A percentile compares a stretch with the other conserved stretches of the same genome.
These are phyloP conservation scores for Cuculus canorus DNA, from an alignment of 2,797 vertebrate genomes.

Conservation along the genomic window DNA sequence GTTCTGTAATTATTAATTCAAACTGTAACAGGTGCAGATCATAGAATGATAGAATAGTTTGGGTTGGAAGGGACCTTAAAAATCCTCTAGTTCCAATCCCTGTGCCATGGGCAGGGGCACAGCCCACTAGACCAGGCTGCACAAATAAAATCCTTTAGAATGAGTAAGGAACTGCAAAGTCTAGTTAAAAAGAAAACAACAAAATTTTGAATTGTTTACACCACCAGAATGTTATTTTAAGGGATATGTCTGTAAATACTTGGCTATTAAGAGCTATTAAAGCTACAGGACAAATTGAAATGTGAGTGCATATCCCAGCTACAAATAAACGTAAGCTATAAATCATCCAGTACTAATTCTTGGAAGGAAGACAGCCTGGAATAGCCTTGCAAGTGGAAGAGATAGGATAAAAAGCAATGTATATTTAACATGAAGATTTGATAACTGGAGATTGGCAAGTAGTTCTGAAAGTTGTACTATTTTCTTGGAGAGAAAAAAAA, in stretches of 20 bases:
- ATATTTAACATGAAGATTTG: neutral
- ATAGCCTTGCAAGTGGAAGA: neutral
- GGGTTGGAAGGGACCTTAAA: too few relatives aligned
- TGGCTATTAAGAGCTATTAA: neutral
- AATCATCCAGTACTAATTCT: neutral
- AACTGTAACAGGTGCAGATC: neutral
- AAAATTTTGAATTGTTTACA: neutral
- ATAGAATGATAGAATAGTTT: too few relatives aligned
- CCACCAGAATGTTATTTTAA: neutral
- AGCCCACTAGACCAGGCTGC: too few relatives aligned
- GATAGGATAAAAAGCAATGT: neutral
- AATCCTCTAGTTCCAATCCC: too few relatives aligned
- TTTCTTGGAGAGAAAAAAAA: neutral
- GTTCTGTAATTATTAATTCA: neutral
- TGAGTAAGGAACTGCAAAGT: neutral
- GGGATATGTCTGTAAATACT: neutral
- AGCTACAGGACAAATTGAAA: neutral
- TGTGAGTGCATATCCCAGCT: neutral
- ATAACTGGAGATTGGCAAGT: neutral
- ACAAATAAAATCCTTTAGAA: neutral
- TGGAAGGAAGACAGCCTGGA: neutral
- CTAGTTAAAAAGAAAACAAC: neutral
- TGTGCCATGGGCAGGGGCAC: too few relatives aligned
- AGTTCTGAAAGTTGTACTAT: neutral
- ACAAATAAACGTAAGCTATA: neutral